phyloP scores from a whole-genome alignment of 2,888 invertebrate species.

The Drosophila setosimentum region DNA sequence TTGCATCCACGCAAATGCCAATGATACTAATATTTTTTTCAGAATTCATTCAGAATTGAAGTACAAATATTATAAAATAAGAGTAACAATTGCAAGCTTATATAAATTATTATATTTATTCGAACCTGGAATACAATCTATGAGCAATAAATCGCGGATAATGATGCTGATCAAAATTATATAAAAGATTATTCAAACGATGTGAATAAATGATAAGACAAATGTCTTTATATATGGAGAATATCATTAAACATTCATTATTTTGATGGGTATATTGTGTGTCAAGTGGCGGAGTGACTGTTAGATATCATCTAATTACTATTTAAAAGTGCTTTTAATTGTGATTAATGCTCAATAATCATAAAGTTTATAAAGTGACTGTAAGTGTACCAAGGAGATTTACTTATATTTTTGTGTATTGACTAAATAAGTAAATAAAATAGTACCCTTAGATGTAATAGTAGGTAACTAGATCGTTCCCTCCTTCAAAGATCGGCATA shows the following conservation, averaged over 20 bases:
- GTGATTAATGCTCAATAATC: background rate
- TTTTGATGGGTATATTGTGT: background rate
- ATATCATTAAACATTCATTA: background rate
- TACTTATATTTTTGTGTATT: background rate
- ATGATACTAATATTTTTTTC: too few relatives aligned
- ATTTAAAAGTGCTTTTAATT: too few relatives aligned
- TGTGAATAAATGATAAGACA: background rate
- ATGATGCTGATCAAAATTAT: background rate
- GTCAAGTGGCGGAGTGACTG: background rate
- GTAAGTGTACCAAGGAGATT: too few relatives aligned
- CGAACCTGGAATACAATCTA: background rate
- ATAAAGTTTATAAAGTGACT: background rate
- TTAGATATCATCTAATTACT: background rate
- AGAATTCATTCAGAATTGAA: too few relatives aligned
- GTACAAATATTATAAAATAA: too few relatives aligned
- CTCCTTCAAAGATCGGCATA: too few relatives aligned
- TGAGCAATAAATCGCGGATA: background rate
- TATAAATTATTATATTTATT: too few relatives aligned
- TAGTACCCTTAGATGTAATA: too few relatives aligned
- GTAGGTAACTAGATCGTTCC: too few relatives aligned
- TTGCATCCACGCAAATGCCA: background rate
- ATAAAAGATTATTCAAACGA: background rate
- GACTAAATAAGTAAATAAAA: too few relatives aligned
- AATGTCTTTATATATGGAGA: background rate
- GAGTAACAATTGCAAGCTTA: background rate